Evolutionary conservation across 1,140 invertebrate genomes (phyloP), one percentile per base, ranked within the genome.

Genomic region (Formica exsecta): DNA sequence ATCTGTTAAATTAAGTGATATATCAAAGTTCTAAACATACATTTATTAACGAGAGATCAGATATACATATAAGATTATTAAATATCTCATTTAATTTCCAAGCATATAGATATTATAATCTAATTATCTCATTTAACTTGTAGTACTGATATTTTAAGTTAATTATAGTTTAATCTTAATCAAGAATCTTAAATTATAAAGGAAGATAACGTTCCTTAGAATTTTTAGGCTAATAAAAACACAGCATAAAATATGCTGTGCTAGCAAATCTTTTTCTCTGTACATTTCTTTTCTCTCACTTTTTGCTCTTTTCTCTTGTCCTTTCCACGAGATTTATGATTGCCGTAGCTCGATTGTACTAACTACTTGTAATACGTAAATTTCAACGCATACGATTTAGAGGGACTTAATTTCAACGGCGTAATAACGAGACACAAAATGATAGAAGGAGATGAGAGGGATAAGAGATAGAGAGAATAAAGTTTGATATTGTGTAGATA

Each of bases 371-470:
- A 54, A 79, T 80, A 54, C 44, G 44, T 80, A 79, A 68, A 79
- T 68, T 79, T 57, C 76, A 19, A 38, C 44, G 32, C 32, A 80
- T 79, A 68, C 38, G 76, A 80, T 80, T 68, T 70, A 80, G 44
- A 79, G 44, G 51, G 64, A 80, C 32, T 25, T 38, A 32, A 38
- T 44, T 80, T 29, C 4, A 38, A 51, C 41, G 44, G 38, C 16
- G 22, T 36, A 54, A 32, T 54, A 64, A 80, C 62, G 38, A 80
- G 64, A 32, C 38, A 68, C 44, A 61, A 65, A 68, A 68, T 38
- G 54, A 51, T 51, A 32, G 29, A 44, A 68, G 64, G 44, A 70
- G 32, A 38, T 36, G 44, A 80, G 44, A 57, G 25, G 44, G n/a
- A 68, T 79, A 70, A 57, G 16, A 51, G 16, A 51, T 16, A 29